Base-by-base conservation (phyloP, 2,888 invertebrate species). In the Mythimna ferrago region DNA sequence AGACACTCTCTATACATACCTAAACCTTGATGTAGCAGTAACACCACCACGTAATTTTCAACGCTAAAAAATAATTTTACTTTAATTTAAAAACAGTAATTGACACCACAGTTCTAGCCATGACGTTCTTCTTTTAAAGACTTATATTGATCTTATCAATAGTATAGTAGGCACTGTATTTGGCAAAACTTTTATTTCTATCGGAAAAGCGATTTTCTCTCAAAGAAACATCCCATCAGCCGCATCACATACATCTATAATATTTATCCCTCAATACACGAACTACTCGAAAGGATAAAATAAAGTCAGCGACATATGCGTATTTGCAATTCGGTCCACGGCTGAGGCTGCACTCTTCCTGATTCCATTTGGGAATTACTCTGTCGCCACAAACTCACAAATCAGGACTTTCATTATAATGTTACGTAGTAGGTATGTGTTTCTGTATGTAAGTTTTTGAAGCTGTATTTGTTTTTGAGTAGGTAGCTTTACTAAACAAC, bases 321-420 rank as follows among this genome's bases (percentile, higher is more conserved):
- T 94, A 94, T 93, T 95, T 94, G 94, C 93, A 89, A 95, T 95
- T 94, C 95, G 92, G 93, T 90, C 91, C 94, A 93, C 94, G 94
- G 88, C 79, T 85, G 84, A 83, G 86, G 87, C 90, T 93, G 95
- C 95, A 96, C 95, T 95, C 94, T 93, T 94, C 92, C 89, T 96
- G 96, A 96, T 96, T 96, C 95, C 96, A 95, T 95, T 93, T 94
- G 96, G 96, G 96, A 96, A 95, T 95, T 92, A 92, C 92, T 90
- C 89, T 92, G 93, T 94, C 94, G 93, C 92, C 93, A 92, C 92
- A 93, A 92, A 93, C 94, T 92, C 94, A 93, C 95, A 95, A 95
- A 95, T 95, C 95, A 94, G 92, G 92, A 93, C 93, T 94, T 94
- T 94, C 95, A 94, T 95, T 94, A 90, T 89, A 90, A 89, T 65